phyloP scores from a whole-genome alignment of 1,140 invertebrate genomes.

The Rhizoglyphus robini region DNA sequence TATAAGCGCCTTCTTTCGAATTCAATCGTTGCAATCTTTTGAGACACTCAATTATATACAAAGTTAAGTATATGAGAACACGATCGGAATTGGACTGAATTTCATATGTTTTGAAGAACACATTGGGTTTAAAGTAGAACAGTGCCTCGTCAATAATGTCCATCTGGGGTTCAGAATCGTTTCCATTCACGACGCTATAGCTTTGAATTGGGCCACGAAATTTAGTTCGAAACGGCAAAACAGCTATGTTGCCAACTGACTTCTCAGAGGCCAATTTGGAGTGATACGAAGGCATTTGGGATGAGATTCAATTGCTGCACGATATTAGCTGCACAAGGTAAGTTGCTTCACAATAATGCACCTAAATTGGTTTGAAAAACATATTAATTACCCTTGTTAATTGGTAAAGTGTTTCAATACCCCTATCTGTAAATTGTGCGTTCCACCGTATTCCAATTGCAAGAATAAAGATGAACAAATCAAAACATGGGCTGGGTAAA shows the following conservation, averaged over 20 bases:
- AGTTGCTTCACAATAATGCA: too few species aligned
- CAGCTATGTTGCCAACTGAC: constrained; percentile 76
- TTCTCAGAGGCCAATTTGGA: constrained; percentile 59
- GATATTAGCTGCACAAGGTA: too few species aligned
- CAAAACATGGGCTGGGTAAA: not conserved
- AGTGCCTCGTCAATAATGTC: constrained; percentile 98
- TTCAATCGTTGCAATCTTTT: constrained; percentile 84
- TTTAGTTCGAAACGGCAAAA: constrained; percentile 70
- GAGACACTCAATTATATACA: constrained; percentile 97
- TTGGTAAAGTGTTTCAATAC: too few species aligned
- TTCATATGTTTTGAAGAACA: constrained; percentile 97
- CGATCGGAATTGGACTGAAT: constrained; percentile 88
- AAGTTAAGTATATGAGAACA: constrained; percentile 89
- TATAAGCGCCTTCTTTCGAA: constrained; percentile 70
- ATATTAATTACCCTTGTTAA: not conserved
- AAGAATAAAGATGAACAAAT: too few species aligned
- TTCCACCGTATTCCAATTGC: too few species aligned
- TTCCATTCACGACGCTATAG: constrained; percentile 1
- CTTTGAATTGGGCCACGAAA: constrained; percentile 69
- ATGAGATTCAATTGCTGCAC: too few species aligned
- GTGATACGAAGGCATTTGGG: constrained; percentile 56
- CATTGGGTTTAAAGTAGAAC: constrained; percentile 95
- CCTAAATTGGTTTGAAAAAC: not conserved
- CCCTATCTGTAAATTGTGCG: too few species aligned
- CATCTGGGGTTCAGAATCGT: constrained; percentile 40